These are phyloP conservation scores for Amphimedon queenslandica DNA, from an alignment of 37 sponge, comb jelly and placozoan genomes.

Conservation along the genomic window DNA sequence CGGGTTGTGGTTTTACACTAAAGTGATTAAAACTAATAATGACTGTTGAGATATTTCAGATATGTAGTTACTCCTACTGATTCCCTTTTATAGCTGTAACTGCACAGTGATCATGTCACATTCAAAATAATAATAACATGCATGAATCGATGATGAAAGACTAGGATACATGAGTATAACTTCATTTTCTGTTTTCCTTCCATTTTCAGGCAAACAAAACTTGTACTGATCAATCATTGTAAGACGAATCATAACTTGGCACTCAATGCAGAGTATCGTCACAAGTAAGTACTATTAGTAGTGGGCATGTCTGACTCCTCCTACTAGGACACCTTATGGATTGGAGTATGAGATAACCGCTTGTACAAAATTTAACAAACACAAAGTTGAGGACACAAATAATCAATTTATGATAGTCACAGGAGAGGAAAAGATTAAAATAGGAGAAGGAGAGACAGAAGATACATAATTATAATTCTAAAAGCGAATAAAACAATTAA, in stretches of 20 bases:
- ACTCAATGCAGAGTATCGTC: conserved; percentile 64
- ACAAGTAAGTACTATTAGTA: conserved; percentile 49
- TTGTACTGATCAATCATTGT: conserved; percentile 79
- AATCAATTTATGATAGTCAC: conserved; percentile 89
- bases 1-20: too few species aligned
- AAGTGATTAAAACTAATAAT: too few species aligned
- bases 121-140: too few species aligned
- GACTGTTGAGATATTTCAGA: too few species aligned
- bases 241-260: conserved; percentile 94
- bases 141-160: too few species aligned
- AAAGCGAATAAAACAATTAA: not conserved
- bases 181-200: conserved; percentile 26
- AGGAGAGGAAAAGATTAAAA: too few species aligned
- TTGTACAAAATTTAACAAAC: conserved; percentile 75
- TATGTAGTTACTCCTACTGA: not conserved
- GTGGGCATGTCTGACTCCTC: too few species aligned
- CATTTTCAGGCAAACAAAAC: conserved; percentile 24
- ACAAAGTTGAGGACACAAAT: conserved; percentile 78
- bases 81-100: conserved; percentile 46
- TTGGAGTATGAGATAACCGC: conserved; percentile 88
- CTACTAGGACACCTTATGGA: conserved; percentile 88
- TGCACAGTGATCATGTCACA: conserved; percentile 88
- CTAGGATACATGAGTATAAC: not conserved
- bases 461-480: too few species aligned
- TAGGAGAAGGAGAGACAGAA: too few species aligned